Evolutionary conservation across 2,113 vertebrate genomes (phyloP), one percentile per base, ranked within the genome.

Genomic region (Phylloscopus whistleri): DNA sequence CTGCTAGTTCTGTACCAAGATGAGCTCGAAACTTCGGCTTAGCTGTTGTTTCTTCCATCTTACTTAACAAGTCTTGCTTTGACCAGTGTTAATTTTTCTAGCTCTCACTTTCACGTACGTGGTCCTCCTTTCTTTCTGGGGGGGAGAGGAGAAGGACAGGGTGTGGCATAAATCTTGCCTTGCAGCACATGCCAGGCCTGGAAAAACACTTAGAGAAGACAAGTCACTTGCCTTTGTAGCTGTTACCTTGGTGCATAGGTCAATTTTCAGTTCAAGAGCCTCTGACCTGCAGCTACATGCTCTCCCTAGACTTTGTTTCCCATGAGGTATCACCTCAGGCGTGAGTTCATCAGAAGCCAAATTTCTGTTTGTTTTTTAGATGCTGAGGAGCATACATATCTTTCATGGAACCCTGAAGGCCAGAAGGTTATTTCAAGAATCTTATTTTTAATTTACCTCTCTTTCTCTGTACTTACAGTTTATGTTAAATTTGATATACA

Each of bases 251-350:
- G 68, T 87, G 75, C 70, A 58, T 3, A 85, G 93, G 92, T 95
- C 94, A 97, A 85, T 90, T 70, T 94, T 73, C 58, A 94, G 93
- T 68, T 94, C 93, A 86, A 6, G 49, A 77, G 88, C 78, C 94
- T 86, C 77, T 96, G 96, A 97, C 94, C 94, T 72, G 41, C 59
- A 94, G 81, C 81, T 94, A 64, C 55, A 77, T 1, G 2, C 66
- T 59, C 72, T 77, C 78, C 60, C 49, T 91, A 75, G 49, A 62
- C 35, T 82, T 60, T 28, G 19, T 12, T 89, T 92, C 95, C 84
- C 70, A 33, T 56, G 79, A 86, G 88, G 55, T 22, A 53, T 8
- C 76, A 90, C 86, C 82, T 64, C 12, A 3, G 83, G 58, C 0
- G 0, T 31, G 64, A 93, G 81, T 55, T 90, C 76, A 83, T 72